Conservation (phyloP, 2,113 vertebrate genomes). For the Tachuris rubrigastra region DNA sequence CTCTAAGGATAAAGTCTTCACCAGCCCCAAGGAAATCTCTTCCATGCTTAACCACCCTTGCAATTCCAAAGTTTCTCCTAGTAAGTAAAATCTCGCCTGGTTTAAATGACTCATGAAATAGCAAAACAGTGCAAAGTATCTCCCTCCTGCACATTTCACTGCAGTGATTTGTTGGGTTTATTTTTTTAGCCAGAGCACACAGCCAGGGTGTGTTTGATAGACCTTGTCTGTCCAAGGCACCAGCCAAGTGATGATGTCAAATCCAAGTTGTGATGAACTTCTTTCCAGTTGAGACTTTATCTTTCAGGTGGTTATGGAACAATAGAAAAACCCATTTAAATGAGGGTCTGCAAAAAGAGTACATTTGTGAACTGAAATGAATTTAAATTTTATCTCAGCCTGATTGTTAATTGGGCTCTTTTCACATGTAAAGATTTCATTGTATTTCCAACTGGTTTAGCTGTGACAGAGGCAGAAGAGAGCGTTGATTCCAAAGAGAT, state of each 20-base stretch:
- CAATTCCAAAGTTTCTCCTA: not conserved
- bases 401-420: not conserved
- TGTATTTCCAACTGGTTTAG: not conserved
- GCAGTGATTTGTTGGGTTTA: not conserved
- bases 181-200: not conserved
- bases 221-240: conserved; percentile 72
- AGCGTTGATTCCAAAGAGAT: not conserved
- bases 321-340: not conserved
- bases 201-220: conserved; percentile 61
- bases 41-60: not conserved
- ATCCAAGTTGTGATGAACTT: conserved; percentile 54
- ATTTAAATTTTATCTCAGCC: not conserved
- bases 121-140: not conserved
- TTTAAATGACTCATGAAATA: not conserved
- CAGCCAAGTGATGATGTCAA: conserved; percentile 57
- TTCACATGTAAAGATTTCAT: not conserved
- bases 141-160: not conserved
- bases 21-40: not conserved
- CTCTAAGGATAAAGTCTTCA: not conserved
- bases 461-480: not conserved
- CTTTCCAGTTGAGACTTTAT: conserved; percentile 70
- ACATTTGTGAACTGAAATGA: not conserved
- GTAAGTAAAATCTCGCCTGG: not conserved
- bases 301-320: not conserved
- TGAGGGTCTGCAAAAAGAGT: not conserved